These are phyloP conservation scores for Trilocha varians DNA, from an alignment of 2,888 invertebrate genomes.

Conservation along the genomic window DNA sequence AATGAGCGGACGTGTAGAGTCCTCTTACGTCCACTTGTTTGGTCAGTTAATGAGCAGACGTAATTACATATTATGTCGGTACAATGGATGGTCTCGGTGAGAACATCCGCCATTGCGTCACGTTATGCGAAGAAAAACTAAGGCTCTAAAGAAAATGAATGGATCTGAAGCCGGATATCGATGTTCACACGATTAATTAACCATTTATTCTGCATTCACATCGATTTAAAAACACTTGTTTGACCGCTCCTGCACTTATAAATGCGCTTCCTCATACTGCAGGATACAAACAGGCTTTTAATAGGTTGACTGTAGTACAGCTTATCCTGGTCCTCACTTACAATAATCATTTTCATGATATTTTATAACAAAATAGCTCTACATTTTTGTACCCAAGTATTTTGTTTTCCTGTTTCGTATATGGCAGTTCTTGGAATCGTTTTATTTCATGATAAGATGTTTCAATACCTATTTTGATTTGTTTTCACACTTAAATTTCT, in stretches of 20 bases:
- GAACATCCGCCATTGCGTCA: conserved; percentile 62
- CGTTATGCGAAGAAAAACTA: conserved; percentile 54
- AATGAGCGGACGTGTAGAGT: neutral
- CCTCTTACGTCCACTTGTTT: conserved; percentile 5
- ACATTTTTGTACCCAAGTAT: too few species aligned
- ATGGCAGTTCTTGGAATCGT: too few species aligned
- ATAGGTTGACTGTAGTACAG: conserved; percentile 30
- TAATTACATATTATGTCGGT: conserved; percentile 24
- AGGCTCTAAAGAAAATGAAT: conserved; percentile 55
- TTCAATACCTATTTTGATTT: too few species aligned
- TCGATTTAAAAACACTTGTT: conserved; percentile 22
- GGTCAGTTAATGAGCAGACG: conserved; percentile 20
- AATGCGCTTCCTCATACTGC: conserved; percentile 33
- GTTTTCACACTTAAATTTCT: too few species aligned
- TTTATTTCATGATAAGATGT: too few species aligned
- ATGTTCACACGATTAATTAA: conserved; percentile 48
- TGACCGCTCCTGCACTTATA: conserved; percentile 31
- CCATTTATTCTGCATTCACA: conserved; percentile 15
- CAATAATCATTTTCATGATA: neutral
- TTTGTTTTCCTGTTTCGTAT: too few species aligned
- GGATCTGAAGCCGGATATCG: conserved; percentile 57
- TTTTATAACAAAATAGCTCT: too few species aligned
- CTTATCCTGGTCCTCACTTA: conserved; percentile 33
- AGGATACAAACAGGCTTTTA: conserved; percentile 48
- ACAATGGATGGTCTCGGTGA: conserved; percentile 21